Conservation (phyloP, 2,797 vertebrate genomes). For the Enteromius paludinosus region DNA sequence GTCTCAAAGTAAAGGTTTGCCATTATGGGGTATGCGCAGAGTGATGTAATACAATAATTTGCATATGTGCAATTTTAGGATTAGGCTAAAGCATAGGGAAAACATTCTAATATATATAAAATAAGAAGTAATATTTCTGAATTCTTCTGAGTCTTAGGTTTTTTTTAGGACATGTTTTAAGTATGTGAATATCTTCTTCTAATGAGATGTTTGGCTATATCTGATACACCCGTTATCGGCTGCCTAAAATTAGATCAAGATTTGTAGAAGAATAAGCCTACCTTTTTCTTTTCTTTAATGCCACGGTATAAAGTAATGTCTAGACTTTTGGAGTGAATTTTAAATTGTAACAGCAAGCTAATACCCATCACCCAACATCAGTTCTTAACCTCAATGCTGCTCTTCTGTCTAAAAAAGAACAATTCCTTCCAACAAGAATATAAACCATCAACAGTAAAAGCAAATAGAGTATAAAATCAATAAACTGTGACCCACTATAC, state of each 20-base stretch:
- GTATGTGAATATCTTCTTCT: background rate
- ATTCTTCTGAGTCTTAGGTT: background rate
- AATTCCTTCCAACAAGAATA: background rate
- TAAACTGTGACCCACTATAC: background rate
- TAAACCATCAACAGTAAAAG: background rate
- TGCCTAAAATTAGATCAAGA: background rate
- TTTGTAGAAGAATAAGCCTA: background rate
- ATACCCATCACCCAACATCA: background rate
- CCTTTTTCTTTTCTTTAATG: background rate
- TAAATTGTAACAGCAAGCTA: background rate
- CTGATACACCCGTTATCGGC: background rate
- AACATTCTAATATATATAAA: background rate
- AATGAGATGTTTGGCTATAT: background rate
- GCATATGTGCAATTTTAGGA: background rate
- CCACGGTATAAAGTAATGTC: background rate
- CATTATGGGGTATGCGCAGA: background rate
- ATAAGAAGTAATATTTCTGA: background rate
- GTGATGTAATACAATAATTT: background rate
- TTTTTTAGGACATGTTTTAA: background rate
- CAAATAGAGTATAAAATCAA: background rate
- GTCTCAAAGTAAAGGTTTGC: background rate
- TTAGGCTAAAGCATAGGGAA: background rate
- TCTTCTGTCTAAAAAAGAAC: background rate
- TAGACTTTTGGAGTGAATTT: background rate
- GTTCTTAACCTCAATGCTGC: background rate